phyloP scores from a whole-genome alignment of 2,888 invertebrate genomes.

The Drosophila lutescens region DNA sequence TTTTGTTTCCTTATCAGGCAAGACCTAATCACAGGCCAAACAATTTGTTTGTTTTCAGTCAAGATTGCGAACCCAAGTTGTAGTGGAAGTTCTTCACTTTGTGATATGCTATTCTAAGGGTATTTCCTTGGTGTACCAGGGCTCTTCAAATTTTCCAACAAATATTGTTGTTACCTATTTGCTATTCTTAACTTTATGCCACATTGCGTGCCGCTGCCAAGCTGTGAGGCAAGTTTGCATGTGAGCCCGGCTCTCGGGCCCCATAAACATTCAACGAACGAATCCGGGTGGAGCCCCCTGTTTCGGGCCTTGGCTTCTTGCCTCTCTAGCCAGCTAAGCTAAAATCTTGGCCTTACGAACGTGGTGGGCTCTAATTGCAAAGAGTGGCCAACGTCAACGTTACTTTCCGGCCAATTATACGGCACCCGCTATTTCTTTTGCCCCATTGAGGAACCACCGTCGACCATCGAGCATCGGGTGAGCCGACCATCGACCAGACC shows the following conservation, averaged over 20 bases:
- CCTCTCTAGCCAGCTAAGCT: neutral
- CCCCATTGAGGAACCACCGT: conserved; percentile 22
- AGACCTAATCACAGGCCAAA: conserved; percentile 12
- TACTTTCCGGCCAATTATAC: conserved; percentile 69
- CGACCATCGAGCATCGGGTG: neutral
- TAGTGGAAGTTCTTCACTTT: neutral
- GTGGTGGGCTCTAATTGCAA: conserved; percentile 38
- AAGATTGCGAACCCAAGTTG: neutral
- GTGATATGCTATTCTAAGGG: neutral
- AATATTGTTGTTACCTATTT: conserved; percentile 52
- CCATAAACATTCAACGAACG: conserved; percentile 51
- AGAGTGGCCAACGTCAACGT: conserved; percentile 51
- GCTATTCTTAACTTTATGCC: conserved; percentile 55
- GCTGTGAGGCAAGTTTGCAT: conserved; percentile 12
- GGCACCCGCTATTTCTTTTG: conserved; percentile 30
- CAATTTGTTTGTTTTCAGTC: neutral
- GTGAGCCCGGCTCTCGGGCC: conserved; percentile 17
- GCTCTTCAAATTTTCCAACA: neutral
- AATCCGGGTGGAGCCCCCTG: conserved; percentile 11
- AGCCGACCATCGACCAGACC: neutral
- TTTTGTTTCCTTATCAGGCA: conserved; percentile 13
- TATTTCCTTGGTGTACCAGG: conserved; percentile 5
- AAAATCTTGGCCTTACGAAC: conserved; percentile 30
- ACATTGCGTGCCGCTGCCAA: conserved; percentile 56
- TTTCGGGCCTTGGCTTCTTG: neutral